Evolutionary conservation across 1,140 invertebrate species (phyloP).

Genomic region (Megathymus violae): DNA sequence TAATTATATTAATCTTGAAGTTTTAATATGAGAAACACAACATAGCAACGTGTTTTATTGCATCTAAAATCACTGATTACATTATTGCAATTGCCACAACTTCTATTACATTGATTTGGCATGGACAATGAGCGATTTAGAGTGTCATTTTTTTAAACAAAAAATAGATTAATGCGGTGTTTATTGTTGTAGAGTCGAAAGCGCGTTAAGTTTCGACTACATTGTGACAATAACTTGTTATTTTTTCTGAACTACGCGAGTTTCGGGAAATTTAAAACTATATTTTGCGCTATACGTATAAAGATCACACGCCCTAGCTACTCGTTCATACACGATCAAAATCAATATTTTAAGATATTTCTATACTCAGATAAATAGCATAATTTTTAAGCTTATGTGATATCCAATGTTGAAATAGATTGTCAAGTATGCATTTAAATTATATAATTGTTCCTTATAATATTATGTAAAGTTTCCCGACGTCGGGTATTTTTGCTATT

Average conservation of each 20-base stretch:
- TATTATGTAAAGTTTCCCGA: constrained; percentile 48
- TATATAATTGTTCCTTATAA: constrained; percentile 56
- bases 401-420: constrained; percentile 37
- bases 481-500: constrained; percentile 58
- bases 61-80: constrained; percentile 30
- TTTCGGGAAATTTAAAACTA: constrained; percentile 23
- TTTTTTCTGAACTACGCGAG: constrained; percentile 60
- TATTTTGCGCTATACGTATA: constrained; percentile 21
- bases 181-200: constrained; percentile 35
- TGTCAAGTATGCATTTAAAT: constrained; percentile 67
- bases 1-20: constrained; percentile 74
- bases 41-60: neutral
- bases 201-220: constrained; percentile 42
- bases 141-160: constrained; percentile 22
- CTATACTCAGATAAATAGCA: constrained; percentile 31
- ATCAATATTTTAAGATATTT: constrained; percentile 34
- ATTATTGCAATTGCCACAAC: constrained; percentile 47
- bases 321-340: too few relatives aligned
- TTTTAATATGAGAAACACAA: constrained; percentile 55
- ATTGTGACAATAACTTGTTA: constrained; percentile 77
- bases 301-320: constrained; percentile 2
- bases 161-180: constrained; percentile 16
- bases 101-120: too few relatives aligned
- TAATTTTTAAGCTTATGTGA: constrained; percentile 35
- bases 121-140: constrained; percentile 27